phyloP scores from a whole-genome alignment of 2,888 invertebrate species.

The Glyphotaelius pellucidus region DNA sequence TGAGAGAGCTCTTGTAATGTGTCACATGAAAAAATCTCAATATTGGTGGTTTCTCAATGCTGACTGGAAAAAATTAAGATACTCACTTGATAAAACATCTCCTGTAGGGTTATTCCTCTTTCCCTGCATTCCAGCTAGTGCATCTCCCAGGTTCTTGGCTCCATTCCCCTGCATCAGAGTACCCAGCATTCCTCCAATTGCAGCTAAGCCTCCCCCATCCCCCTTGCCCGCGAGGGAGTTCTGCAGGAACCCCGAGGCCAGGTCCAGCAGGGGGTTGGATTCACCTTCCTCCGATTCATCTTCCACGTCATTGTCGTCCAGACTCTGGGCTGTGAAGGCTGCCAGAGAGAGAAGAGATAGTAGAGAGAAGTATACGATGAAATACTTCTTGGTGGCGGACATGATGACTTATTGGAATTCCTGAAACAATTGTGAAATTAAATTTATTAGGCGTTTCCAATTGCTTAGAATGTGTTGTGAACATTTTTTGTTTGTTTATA shows the following conservation, averaged over 20 bases:
- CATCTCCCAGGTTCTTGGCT: slow-evolving; percentile 77
- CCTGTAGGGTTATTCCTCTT: slow-evolving; percentile 71
- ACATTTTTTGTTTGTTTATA: too few relatives aligned
- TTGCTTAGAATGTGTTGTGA: background rate
- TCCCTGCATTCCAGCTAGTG: slow-evolving; percentile 70
- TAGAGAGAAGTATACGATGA: background rate
- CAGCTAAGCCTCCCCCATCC: slow-evolving; percentile 74
- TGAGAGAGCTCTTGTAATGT: background rate
- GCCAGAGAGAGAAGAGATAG: slow-evolving; percentile 44
- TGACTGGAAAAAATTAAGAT: background rate
- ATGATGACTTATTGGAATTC: background rate
- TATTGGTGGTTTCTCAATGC: too few relatives aligned
- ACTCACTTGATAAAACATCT: slow-evolving; percentile 73
- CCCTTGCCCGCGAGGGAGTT: slow-evolving; percentile 74
- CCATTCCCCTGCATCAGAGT: slow-evolving; percentile 83
- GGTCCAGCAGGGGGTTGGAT: slow-evolving; percentile 81
- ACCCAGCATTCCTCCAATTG: slow-evolving; percentile 82
- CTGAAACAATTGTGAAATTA: background rate
- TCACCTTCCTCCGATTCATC: slow-evolving; percentile 75
- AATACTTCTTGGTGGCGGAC: background rate
- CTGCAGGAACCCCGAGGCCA: slow-evolving; percentile 83
- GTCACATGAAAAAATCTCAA: too few relatives aligned
- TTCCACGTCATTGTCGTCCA: slow-evolving; percentile 60
- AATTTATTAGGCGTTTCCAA: background rate
- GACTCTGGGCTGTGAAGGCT: slow-evolving; percentile 58